These are phyloP conservation scores for Ectemnius lituratus DNA, from an alignment of 2,888 invertebrate genomes.

Conservation along the genomic window DNA sequence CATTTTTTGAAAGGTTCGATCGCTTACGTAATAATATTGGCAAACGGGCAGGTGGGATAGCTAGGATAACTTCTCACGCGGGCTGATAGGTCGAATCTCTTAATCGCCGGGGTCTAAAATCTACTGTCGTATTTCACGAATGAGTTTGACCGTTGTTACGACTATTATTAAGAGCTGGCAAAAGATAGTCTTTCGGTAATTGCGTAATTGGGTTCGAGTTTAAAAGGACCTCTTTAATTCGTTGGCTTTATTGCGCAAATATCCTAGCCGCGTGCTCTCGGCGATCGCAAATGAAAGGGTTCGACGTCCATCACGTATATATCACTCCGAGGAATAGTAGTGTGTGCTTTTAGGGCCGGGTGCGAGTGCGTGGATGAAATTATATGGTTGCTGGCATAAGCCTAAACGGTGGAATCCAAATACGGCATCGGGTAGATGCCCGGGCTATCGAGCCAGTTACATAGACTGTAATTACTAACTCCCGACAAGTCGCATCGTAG, in stretches of 20 bases:
- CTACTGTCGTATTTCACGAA: conserved; percentile 16
- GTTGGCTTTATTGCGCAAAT: conserved; percentile 54
- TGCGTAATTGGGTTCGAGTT: conserved; percentile 52
- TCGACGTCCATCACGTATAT: conserved; percentile 45
- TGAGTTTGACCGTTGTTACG: conserved; percentile 22
- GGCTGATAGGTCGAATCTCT: conserved; percentile 19
- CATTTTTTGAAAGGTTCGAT: too few relatives aligned
- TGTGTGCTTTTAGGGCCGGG: conserved; percentile 18
- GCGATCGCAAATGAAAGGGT: conserved; percentile 58
- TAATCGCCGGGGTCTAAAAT: conserved; percentile 35
- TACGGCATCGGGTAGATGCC: conserved; percentile 38
- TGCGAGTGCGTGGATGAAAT: conserved; percentile 45
- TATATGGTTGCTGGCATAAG: conserved; percentile 41
- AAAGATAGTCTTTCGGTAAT: conserved; percentile 56
- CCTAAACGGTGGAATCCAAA: conserved; percentile 65
- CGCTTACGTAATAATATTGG: too few relatives aligned
- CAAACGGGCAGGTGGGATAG: too few relatives aligned
- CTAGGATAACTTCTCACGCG: too few relatives aligned
- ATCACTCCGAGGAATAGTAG: conserved; percentile 53
- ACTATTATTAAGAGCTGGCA: conserved; percentile 46
- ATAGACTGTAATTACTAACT: conserved; percentile 55
- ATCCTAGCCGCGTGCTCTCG: conserved; percentile 24
- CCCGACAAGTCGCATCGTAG: conserved; percentile 23
- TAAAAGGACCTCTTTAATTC: conserved; percentile 57
- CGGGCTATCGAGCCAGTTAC: conserved; percentile 57